A percentile compares a stretch with the other conserved stretches of the same genome.
These are phyloP conservation scores for Crenichthys baileyi DNA, from an alignment of 2,797 vertebrate species.

Conservation along the genomic window DNA sequence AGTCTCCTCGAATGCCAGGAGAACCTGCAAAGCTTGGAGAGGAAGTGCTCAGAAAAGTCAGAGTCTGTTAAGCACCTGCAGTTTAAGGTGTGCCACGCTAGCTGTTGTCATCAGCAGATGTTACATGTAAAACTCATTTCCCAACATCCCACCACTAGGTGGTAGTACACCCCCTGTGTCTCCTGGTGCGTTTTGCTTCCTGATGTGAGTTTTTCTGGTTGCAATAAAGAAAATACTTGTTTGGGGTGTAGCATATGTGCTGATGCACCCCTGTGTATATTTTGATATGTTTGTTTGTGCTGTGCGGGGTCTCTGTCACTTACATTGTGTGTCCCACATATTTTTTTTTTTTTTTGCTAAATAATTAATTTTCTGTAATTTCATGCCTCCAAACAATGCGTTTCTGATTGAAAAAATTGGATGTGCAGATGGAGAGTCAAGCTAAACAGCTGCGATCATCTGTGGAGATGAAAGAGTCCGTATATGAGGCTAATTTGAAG, in stretches of 20 bases:
- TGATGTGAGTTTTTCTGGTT: slow-evolving; percentile 40
- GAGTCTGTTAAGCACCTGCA: slow-evolving; percentile 81
- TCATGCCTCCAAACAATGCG: fast-evolving
- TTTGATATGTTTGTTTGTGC: slow-evolving; percentile 36
- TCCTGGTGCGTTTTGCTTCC: slow-evolving; percentile 10
- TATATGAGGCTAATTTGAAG: slow-evolving; percentile 79
- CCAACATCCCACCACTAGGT: slow-evolving; percentile 62
- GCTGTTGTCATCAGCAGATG: slow-evolving; percentile 26
- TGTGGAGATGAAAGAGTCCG: slow-evolving; percentile 70
- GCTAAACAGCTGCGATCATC: slow-evolving; percentile 66
- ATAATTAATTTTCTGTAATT: neutral
- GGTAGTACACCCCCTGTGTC: slow-evolving; percentile 36
- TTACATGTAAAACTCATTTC: slow-evolving; percentile 29
- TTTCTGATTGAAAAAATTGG: slow-evolving; percentile 16
- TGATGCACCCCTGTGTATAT: neutral
- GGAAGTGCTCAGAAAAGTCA: slow-evolving; percentile 76
- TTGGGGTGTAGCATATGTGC: slow-evolving; percentile 12
- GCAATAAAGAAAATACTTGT: neutral
- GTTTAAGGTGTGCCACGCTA: slow-evolving; percentile 79
- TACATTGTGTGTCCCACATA: neutral
- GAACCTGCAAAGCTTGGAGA: slow-evolving; percentile 73
- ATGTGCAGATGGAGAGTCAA: slow-evolving; percentile 72
- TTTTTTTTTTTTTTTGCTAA: neutral
- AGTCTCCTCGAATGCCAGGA: slow-evolving; percentile 79
- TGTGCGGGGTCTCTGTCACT: slow-evolving; percentile 23